Conservation (phyloP, 2,797 vertebrate species). For the Jordanella pulchra region DNA sequence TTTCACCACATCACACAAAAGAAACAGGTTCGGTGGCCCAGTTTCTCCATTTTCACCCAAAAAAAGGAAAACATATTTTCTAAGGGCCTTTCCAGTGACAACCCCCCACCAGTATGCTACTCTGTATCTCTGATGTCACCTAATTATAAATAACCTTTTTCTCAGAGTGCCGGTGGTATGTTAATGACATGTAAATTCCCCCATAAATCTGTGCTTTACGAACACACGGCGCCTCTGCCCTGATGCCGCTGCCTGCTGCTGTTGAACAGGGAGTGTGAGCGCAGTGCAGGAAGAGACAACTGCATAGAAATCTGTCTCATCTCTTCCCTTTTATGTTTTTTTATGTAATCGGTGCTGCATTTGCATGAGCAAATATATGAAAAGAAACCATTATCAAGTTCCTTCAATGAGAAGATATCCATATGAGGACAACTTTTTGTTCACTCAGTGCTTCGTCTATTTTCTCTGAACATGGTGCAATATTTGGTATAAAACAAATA, state of each 20-base stretch:
- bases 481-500: conserved; percentile 20
- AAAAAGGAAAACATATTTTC: conserved; percentile 39
- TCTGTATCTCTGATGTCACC: conserved; percentile 74
- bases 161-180: conserved; percentile 75
- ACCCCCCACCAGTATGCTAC: conserved; percentile 29
- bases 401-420: conserved; percentile 12
- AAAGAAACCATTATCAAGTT: conserved; percentile 39
- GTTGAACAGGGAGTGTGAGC: conserved; percentile 36
- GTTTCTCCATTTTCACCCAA: conserved; percentile 55
- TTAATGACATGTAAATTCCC: conserved; percentile 80
- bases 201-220: conserved; percentile 75
- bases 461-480: not conserved
- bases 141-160: conserved; percentile 82
- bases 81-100: conserved; percentile 50
- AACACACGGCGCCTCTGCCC: conserved; percentile 60
- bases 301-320: conserved; percentile 34
- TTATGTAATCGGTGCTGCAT: conserved; percentile 18
- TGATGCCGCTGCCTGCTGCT: conserved; percentile 38
- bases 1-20: conserved; percentile 46
- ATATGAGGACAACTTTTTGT: conserved; percentile 1
- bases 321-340: conserved; percentile 41
- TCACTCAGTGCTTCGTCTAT: not conserved
- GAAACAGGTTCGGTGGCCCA: conserved; percentile 69
- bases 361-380: conserved; percentile 30
- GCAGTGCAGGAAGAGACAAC: conserved; percentile 32